A percentile compares a stretch with the other conserved stretches of the same genome.
Evolutionary conservation across 2,797 vertebrate genomes (phyloP).

Genomic region (Hippocampus kuda): DNA sequence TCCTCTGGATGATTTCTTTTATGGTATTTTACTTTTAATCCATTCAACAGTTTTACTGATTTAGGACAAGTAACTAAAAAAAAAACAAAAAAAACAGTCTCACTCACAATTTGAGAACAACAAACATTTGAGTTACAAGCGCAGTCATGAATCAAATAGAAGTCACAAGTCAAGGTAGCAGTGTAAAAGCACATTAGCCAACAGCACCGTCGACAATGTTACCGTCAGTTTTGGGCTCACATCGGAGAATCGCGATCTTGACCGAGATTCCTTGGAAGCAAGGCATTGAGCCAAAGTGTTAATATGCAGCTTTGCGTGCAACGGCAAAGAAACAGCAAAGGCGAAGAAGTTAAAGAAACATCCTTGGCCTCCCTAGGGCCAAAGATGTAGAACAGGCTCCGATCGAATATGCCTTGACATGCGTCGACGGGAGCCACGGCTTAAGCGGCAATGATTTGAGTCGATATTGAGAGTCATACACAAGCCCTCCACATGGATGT

Average conservation of each 20-base stretch:
- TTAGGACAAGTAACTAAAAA: too few relatives aligned
- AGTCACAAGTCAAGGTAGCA: background rate
- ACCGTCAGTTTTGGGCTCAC: too few relatives aligned
- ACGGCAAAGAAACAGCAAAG: background rate
- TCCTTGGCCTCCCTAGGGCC: background rate
- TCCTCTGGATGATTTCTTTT: too few relatives aligned
- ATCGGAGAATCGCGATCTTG: background rate
- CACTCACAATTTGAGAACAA: too few relatives aligned
- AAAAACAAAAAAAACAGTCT: too few relatives aligned
- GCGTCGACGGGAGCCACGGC: conserved; percentile 8
- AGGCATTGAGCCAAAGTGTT: too few relatives aligned
- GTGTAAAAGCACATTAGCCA: background rate
- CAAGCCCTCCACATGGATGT: conserved; percentile 21
- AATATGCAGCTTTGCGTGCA: background rate
- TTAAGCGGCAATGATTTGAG: conserved; percentile 12
- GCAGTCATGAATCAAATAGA: background rate
- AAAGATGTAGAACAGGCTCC: conserved; percentile 8
- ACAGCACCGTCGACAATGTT: background rate
- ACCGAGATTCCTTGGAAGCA: background rate
- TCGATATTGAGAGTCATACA: background rate
- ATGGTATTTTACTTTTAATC: too few relatives aligned
- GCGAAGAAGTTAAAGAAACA: background rate
- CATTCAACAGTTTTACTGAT: too few relatives aligned
- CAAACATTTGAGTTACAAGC: background rate
- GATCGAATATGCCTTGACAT: conserved; percentile 15